These are phyloP conservation scores for Actinernus sp. DNA, from an alignment of 92 coral and sea anemone species.

Conservation along the genomic window DNA sequence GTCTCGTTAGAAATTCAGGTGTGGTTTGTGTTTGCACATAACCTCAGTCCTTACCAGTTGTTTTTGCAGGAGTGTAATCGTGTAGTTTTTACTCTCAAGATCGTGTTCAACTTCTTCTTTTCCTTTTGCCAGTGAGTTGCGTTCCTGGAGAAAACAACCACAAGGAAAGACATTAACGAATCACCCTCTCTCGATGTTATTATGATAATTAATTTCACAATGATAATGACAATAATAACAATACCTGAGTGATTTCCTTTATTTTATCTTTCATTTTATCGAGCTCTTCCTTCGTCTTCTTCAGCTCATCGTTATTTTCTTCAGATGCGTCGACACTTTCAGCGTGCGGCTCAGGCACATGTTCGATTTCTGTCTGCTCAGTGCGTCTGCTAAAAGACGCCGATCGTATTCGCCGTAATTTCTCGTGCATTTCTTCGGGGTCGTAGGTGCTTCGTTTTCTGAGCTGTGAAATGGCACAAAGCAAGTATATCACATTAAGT, in stretches of 20 bases:
- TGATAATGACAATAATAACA: neutral
- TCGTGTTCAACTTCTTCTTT: conserved; percentile 93
- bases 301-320: conserved; percentile 44
- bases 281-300: conserved; percentile 65
- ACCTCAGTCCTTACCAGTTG: conserved; percentile 91
- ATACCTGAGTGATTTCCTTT: conserved; percentile 58
- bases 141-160: conserved; percentile 54
- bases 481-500: neutral
- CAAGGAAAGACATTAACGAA: neutral
- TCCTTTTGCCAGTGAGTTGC: conserved; percentile 57
- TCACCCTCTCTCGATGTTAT: too few relatives aligned
- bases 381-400: conserved; percentile 27
- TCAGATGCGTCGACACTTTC: conserved; percentile 2
- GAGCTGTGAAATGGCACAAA: conserved; percentile 14
- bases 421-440: conserved; percentile 64
- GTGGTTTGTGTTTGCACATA: neutral
- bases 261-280: conserved; percentile 65
- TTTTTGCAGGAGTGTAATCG: conserved; percentile 86
- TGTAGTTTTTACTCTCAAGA: conserved; percentile 86
- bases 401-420: conserved; percentile 41
- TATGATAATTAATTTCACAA: neutral
- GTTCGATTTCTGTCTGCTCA: neutral
- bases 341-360: neutral
- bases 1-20: neutral
- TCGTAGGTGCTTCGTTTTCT: conserved; percentile 70